Base-by-base conservation (phyloP, 2,888 invertebrate genomes). In the Tetragonisca angustula region DNA sequence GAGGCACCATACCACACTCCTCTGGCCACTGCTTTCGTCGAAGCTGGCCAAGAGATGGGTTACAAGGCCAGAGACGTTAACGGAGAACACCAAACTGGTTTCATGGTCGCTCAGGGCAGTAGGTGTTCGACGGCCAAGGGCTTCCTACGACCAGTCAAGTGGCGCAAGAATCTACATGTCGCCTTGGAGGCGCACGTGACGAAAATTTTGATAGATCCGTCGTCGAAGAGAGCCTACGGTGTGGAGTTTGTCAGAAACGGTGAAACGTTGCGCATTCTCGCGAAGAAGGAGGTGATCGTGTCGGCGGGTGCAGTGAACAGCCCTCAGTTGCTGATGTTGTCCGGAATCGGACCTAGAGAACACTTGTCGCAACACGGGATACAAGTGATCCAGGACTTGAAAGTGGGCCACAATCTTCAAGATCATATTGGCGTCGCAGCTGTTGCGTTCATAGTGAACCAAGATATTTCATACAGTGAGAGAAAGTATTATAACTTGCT, bases 251-350 rank as follows among this genome's bases (percentile, higher is more conserved):
- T 59, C 1, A 59, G 15, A 59, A 2, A n/a, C 15, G 56, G 56
- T 5, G 5, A 59, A 15, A 15, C 0, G 15, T n/a, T n/a, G n/a
- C 15, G 15, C 56, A 15, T 59, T 15, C 15, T 2, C 5, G n/a
- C 56, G 13, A 15, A n/a, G 1, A 59, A 59, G n/a, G 56, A 59
- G 15, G 56, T 59, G n/a, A 56, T 56, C n/a, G 56, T n/a, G 13
- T 56, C 56, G n/a, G 56, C n/a, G 2, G 56, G 56, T 15, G 4
- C 56, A 2, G 1, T 56, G 13, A 56, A n/a, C n/a, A 56, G 56
- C 15, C 56, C 56, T 5, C 56, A 59, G 5, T n/a, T 59, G n/a
- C 5, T 59, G 15, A 59, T 59, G 56, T 5, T 59, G 56, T 59
- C 56, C 13, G 56, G 56, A 59, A n/a, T 59, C n/a, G 56, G 56